Percentiles rank a stretch among this genome's conserved stretches.
Evolutionary conservation across 2,113 vertebrate species (phyloP).

Genomic region (Cheilinus undulatus): DNA sequence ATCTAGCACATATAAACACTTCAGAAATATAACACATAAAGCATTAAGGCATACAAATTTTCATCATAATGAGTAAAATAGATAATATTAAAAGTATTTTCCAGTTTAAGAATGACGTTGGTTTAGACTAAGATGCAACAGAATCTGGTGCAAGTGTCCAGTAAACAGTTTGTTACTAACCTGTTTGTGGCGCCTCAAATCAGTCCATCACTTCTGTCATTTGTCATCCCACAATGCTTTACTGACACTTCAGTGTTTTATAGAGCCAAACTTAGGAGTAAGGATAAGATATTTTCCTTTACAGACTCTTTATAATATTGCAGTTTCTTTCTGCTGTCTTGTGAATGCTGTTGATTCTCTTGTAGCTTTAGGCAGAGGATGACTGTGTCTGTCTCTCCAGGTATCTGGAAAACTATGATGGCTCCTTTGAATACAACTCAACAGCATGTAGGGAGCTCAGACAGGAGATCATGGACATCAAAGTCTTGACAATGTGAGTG

Average conservation of each 20-base stretch:
- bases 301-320: slow-evolving; percentile 18
- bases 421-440: slow-evolving; percentile 93
- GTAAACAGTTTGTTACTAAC: slow-evolving; percentile 41
- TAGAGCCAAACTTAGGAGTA: slow-evolving; percentile 37
- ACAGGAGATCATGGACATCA: slow-evolving; percentile 94
- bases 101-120: slow-evolving; percentile 22
- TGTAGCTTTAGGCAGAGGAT: slow-evolving; percentile 52
- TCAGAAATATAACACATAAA: not conserved
- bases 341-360: slow-evolving; percentile 23
- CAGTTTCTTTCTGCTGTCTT: slow-evolving; percentile 25
- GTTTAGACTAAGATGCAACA: slow-evolving; percentile 70
- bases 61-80: slow-evolving; percentile 23
- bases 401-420: slow-evolving; percentile 95
- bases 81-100: slow-evolving; percentile 42
- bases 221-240: slow-evolving; percentile 59
- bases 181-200: slow-evolving; percentile 44
- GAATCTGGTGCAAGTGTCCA: slow-evolving; percentile 76
- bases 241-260: slow-evolving; percentile 48
- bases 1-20: slow-evolving; percentile 15
- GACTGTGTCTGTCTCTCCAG: slow-evolving; percentile 84
- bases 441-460: slow-evolving; percentile 94
- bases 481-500: slow-evolving; percentile 98
- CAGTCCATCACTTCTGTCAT: slow-evolving; percentile 68
- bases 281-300: slow-evolving; percentile 22
- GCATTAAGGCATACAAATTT: slow-evolving; percentile 24